Evolutionary conservation across 2,888 invertebrate genomes (phyloP), one percentile per base, ranked within the genome.

Genomic region (Nemoura dubitans): DNA sequence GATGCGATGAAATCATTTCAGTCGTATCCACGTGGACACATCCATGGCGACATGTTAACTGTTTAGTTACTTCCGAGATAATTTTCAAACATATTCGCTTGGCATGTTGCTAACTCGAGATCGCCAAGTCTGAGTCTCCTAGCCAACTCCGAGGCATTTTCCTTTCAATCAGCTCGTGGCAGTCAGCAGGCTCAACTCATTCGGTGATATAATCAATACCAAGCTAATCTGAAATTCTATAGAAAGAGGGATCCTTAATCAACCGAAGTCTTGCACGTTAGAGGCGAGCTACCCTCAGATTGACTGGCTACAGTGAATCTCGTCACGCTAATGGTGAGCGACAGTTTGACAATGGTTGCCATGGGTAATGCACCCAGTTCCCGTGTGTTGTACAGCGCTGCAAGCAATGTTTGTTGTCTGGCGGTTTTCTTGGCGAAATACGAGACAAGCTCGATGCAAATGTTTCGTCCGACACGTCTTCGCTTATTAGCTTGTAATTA

Each of bases 401-500:
- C 76, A 26, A 28, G 28, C 76, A 84, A 43, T 76, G 76, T 84
- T 29, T 43, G 76, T 59, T 84, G 84, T 83, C 1, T 42, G 43
- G 81, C 43, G 86, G 43, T 59, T 59, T 59, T 59, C 59, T 59
- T 59, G 6, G 10, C 77, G 87, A 85, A 87, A 87, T 42, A 76
- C 80, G 87, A 87, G 87, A 59, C 86, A 85, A 76, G 76, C 25
- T 77, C 83, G 87, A 88, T 88, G 88, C 88, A 88, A 88, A 88
- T 88, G 87, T 87, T 86, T 88, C 87, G 88, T 82, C 86, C 77
- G 76, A 81, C 87, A 87, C 87, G 88, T 88, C 88, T 87, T 88
- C 86, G 87, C 85, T 88, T 88, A 88, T 88, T 88, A 88, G 88
- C 86, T 86, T 80, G 87, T 88, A 88, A 88, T 88, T 88, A 88